Evolutionary conservation across 2,113 vertebrate genomes (phyloP).

Genomic region (Chaenocephalus aceratus): DNA sequence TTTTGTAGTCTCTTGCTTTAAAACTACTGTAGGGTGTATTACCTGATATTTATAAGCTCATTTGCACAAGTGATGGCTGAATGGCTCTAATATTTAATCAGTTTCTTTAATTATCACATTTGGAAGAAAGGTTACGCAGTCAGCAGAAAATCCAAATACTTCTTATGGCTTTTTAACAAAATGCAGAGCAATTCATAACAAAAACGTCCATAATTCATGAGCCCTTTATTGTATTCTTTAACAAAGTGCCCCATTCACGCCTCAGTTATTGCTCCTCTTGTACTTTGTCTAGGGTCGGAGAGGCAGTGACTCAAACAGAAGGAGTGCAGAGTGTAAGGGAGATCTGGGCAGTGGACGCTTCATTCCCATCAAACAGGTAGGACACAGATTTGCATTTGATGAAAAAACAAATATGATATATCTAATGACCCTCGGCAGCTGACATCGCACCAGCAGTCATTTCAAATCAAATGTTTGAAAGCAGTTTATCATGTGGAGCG

Average conservation of each 20-base stretch:
- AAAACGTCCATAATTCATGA: background rate
- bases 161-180: slow-evolving; percentile 3
- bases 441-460: slow-evolving; percentile 34
- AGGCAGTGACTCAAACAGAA: slow-evolving; percentile 93
- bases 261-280: slow-evolving; percentile 64
- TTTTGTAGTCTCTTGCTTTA: background rate
- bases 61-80: background rate
- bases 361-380: slow-evolving; percentile 95
- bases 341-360: slow-evolving; percentile 89
- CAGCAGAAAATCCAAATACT: background rate
- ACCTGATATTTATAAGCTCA: background rate
- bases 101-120: background rate
- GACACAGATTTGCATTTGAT: slow-evolving; percentile 33
- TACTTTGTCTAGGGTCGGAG: slow-evolving; percentile 87
- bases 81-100: background rate
- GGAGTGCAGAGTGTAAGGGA: slow-evolving; percentile 89
- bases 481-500: slow-evolving; percentile 36
- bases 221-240: slow-evolving; percentile 7
- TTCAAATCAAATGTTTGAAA: slow-evolving; percentile 38
- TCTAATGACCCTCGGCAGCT: slow-evolving; percentile 36
- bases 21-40: background rate
- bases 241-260: background rate
- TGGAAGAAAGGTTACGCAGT: background rate
- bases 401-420: slow-evolving; percentile 37
- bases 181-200: background rate